Conservation (phyloP, 2,888 invertebrate species). For the Malacosoma neustria region DNA sequence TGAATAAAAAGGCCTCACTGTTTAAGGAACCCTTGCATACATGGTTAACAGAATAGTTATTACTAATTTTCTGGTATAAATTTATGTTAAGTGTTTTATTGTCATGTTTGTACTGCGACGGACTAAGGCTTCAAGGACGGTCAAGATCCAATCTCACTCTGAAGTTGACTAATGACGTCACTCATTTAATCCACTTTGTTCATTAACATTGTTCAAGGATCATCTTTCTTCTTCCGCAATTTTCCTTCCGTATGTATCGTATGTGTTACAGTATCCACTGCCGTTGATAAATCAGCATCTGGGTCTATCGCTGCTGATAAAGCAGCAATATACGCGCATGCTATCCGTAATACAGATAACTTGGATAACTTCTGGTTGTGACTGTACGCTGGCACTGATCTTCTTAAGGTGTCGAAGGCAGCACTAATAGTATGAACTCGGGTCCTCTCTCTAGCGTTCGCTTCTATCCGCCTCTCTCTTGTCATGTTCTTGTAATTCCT, state of each 20-base stretch:
- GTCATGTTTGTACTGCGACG: constrained; percentile 55
- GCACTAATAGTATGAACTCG: constrained; percentile 97
- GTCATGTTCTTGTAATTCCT: constrained; percentile 98
- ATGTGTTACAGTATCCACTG: constrained; percentile 90
- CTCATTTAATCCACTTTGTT: constrained; percentile 4
- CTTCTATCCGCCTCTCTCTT: constrained; percentile 92
- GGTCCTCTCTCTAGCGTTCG: constrained; percentile 94
- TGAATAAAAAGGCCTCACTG: no score
- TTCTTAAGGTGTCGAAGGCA: constrained; percentile 91
- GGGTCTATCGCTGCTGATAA: constrained; percentile 84
- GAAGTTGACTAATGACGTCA: background rate
- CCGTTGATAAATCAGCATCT: constrained; percentile 80
- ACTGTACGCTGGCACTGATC: constrained; percentile 91
- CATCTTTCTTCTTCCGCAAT: constrained; percentile 89
- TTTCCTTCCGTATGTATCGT: constrained; percentile 95
- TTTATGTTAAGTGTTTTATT: constrained; percentile 29
- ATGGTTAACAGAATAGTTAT: no score
- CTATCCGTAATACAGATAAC: constrained; percentile 92
- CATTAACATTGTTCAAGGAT: constrained; percentile 47
- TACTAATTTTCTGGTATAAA: constrained; percentile 4
- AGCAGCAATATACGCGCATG: constrained; percentile 94
- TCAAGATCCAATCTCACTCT: constrained; percentile 10
- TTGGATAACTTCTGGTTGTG: constrained; percentile 96
- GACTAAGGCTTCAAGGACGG: constrained; percentile 37
- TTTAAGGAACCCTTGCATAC: no score